phyloP scores from a whole-genome alignment of 2,888 invertebrate genomes.

The Tigriopus californicus region DNA sequence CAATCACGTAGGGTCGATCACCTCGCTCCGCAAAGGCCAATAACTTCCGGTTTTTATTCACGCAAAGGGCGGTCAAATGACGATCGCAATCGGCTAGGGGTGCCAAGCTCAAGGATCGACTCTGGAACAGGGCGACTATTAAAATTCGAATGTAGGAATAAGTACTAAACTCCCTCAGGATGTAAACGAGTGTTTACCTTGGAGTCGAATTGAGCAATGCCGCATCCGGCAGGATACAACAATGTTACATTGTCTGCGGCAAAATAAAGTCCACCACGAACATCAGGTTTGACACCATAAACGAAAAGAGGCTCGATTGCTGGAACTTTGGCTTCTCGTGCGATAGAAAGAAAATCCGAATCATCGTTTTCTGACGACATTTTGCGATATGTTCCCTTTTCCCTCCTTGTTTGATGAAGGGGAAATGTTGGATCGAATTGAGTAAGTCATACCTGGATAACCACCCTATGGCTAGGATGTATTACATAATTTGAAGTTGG shows the following conservation, averaged over 20 bases:
- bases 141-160: no score
- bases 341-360: neutral
- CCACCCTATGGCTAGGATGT: no score
- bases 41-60: constrained; percentile 8
- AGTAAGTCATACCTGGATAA: no score
- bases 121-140: no score
- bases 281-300: neutral
- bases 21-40: constrained; percentile 21
- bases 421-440: no score
- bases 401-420: no score
- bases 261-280: neutral
- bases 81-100: neutral
- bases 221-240: neutral
- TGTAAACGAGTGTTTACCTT: neutral
- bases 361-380: neutral
- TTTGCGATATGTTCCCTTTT: neutral
- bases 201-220: neutral
- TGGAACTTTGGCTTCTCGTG: no score
- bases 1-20: constrained; percentile 28
- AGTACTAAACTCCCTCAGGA: no score
- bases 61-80: neutral
- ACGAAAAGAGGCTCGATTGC: neutral
- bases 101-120: neutral
- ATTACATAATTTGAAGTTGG: no score
- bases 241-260: neutral